These are phyloP conservation scores for Labeo catla DNA, from an alignment of 2,113 vertebrate genomes.

Conservation along the genomic window DNA sequence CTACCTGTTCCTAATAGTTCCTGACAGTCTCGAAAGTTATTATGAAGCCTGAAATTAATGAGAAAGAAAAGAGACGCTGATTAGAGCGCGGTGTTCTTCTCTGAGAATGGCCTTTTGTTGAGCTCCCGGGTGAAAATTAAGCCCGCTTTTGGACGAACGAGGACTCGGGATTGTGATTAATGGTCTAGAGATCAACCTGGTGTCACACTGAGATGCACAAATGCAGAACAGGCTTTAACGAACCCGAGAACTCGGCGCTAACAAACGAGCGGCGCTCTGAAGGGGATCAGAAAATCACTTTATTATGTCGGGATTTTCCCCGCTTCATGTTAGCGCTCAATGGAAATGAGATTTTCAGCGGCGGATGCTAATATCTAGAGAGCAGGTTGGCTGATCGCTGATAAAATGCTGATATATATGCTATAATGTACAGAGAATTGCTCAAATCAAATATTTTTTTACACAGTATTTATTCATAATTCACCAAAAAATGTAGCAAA, in stretches of 20 bases:
- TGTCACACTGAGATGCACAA: neutral
- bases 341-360: neutral
- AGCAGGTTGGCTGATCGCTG: neutral
- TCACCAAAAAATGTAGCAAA: too few species aligned
- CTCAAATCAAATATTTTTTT: neutral
- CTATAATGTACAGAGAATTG: neutral
- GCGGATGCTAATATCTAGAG: neutral
- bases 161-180: neutral
- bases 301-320: slow-evolving; percentile 4
- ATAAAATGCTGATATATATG: neutral
- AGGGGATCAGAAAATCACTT: neutral
- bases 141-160: neutral
- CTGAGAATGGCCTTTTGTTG: slow-evolving; percentile 29
- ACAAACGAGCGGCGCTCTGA: neutral
- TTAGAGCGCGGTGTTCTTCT: neutral
- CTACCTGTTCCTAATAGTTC: slow-evolving; percentile 57
- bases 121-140: neutral
- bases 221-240: neutral
- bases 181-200: slow-evolving; percentile 1
- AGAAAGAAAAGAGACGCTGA: slow-evolving; percentile 34
- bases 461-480: neutral
- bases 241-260: too few species aligned
- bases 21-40: slow-evolving; percentile 51
- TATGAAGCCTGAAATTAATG: slow-evolving; percentile 55
- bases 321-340: neutral